These are phyloP conservation scores for Hypena proboscidalis DNA, from an alignment of 2,888 invertebrate genomes.

Conservation along the genomic window DNA sequence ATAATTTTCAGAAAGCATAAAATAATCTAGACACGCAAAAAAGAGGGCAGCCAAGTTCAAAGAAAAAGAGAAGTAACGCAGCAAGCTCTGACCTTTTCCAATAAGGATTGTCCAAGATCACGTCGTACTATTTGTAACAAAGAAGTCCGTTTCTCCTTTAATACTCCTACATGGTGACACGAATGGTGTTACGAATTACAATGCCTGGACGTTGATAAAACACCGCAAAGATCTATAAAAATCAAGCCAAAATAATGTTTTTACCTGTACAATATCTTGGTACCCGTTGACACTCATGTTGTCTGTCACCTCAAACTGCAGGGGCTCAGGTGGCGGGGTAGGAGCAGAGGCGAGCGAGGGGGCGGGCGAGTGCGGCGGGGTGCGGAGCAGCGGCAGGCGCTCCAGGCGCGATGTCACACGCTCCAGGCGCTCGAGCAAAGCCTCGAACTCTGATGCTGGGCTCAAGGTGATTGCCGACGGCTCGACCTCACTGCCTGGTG, in stretches of 20 bases:
- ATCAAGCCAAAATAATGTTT: slow-evolving; percentile 6
- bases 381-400: slow-evolving; percentile 73
- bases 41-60: no score
- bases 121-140: no score
- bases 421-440: slow-evolving; percentile 90
- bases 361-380: slow-evolving; percentile 62
- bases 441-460: slow-evolving; percentile 87
- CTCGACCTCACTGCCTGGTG: slow-evolving; percentile 79
- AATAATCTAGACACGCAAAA: no score
- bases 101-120: no score
- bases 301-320: slow-evolving; percentile 50
- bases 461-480: slow-evolving; percentile 65
- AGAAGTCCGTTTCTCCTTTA: no score
- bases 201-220: slow-evolving; percentile 1
- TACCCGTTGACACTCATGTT: slow-evolving; percentile 92
- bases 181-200: not conserved
- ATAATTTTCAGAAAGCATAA: no score
- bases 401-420: slow-evolving; percentile 90
- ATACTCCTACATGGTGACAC: no score
- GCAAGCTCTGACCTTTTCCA: no score
- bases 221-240: not conserved
- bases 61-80: no score
- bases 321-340: slow-evolving; percentile 50
- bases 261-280: slow-evolving; percentile 87
- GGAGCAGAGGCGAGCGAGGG: slow-evolving; percentile 56